A percentile compares a stretch with the other conserved stretches of the same genome.
These are phyloP conservation scores for Alosa alosa DNA, from an alignment of 2,113 vertebrate genomes.

Conservation along the genomic window DNA sequence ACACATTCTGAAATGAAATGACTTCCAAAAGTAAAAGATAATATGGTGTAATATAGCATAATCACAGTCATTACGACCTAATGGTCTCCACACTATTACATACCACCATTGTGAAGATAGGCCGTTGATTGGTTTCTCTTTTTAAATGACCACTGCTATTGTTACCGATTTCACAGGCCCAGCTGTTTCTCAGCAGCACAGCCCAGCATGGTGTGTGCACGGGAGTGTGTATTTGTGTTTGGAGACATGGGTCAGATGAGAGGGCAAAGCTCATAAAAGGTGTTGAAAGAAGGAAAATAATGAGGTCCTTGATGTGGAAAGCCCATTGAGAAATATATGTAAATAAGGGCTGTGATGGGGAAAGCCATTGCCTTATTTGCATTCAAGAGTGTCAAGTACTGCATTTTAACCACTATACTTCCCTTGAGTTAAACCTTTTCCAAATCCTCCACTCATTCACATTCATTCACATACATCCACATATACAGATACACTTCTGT, in stretches of 20 bases:
- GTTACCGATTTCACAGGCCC: background rate
- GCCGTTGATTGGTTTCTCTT: constrained; percentile 1
- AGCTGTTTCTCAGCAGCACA: background rate
- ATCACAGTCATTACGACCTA: too few relatives aligned
- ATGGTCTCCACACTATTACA: background rate
- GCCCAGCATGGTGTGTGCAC: constrained; percentile 47
- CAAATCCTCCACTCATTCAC: background rate
- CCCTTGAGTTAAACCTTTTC: background rate
- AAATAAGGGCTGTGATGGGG: constrained; percentile 74
- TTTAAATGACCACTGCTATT: constrained; percentile 1
- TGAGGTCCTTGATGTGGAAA: constrained; percentile 79
- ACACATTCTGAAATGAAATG: too few relatives aligned
- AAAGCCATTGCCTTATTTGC: constrained; percentile 89
- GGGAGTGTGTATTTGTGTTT: constrained; percentile 8
- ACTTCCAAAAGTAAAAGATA: too few relatives aligned
- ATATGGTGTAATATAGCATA: too few relatives aligned
- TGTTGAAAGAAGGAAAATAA: constrained; percentile 69
- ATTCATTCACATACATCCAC: constrained; percentile 19
- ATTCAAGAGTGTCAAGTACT: constrained; percentile 50
- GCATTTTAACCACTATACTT: background rate
- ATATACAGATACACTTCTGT: constrained; percentile 8
- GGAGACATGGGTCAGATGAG: constrained; percentile 56
- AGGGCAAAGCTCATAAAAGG: constrained; percentile 64
- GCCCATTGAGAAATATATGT: constrained; percentile 82
- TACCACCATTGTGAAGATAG: constrained; percentile 27